Percentiles rank a stretch among this genome's conserved stretches.
Evolutionary conservation across 2,113 vertebrate genomes (phyloP).

Genomic region (Aldabrachelys gigantea): DNA sequence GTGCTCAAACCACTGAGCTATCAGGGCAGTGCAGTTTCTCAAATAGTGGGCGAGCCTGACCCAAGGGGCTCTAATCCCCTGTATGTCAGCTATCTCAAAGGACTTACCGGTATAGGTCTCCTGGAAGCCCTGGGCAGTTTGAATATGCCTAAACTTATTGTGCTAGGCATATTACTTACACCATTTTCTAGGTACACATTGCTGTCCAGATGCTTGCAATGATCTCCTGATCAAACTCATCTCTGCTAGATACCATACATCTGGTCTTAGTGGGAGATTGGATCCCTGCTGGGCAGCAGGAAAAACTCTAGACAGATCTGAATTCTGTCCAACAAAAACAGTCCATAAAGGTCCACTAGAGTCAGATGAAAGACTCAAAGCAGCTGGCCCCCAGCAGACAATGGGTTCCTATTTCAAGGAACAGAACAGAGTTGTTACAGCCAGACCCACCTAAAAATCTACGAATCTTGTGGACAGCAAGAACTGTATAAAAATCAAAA

Average conservation of each 20-base stretch:
- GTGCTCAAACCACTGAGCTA: no score
- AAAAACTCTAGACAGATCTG: neutral
- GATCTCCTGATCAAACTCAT: neutral
- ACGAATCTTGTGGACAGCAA: neutral
- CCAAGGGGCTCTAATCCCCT: no score
- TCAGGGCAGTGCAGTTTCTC: neutral
- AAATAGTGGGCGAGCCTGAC: neutral
- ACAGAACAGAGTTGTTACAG: neutral
- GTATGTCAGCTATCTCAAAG: neutral
- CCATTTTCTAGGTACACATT: neutral
- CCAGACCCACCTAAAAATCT: neutral
- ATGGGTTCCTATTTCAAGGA: neutral
- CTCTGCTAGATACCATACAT: neutral
- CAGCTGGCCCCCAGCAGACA: neutral
- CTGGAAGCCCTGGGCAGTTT: neutral
- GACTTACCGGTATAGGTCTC: neutral
- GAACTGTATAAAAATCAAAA: neutral
- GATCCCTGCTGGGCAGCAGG: neutral
- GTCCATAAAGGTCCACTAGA: neutral
- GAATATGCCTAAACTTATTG: neutral
- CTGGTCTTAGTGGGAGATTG: neutral
- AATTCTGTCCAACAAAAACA: neutral
- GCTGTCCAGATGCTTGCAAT: neutral
- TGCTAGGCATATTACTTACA: neutral
- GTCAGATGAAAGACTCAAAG: neutral